A percentile compares a stretch with the other conserved stretches of the same genome.
These are phyloP conservation scores for Drosophila pectinifera DNA, from an alignment of 1,140 invertebrate species.

Conservation along the genomic window DNA sequence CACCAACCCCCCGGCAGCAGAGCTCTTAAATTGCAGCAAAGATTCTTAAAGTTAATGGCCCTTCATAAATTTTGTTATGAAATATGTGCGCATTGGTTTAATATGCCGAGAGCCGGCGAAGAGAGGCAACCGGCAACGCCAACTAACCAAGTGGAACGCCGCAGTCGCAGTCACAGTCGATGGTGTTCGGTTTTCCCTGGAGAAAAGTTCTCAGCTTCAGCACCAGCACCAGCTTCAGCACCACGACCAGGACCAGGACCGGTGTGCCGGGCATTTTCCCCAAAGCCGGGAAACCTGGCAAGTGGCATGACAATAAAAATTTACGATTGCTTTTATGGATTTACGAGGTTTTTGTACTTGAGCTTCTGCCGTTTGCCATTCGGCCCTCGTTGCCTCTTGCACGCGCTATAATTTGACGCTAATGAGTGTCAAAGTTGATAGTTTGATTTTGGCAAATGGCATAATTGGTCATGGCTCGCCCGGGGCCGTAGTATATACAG, in stretches of 20 bases:
- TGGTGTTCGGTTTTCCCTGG: slow-evolving; percentile 68
- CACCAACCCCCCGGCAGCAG: not conserved
- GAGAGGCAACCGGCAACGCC: slow-evolving; percentile 20
- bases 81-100: slow-evolving; percentile 78
- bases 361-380: slow-evolving; percentile 27
- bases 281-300: slow-evolving; percentile 41
- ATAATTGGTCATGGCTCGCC: slow-evolving; percentile 47
- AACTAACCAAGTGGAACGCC: slow-evolving; percentile 52
- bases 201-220: slow-evolving; percentile 77
- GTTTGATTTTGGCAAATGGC: slow-evolving; percentile 76
- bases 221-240: not conserved
- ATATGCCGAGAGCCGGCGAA: slow-evolving; percentile 57
- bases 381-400: slow-evolving; percentile 16
- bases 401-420: slow-evolving; percentile 76
- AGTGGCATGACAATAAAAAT: slow-evolving; percentile 83
- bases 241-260: not conserved
- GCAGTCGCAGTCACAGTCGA: slow-evolving; percentile 26
- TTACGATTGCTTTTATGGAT: slow-evolving; percentile 83
- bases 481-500: not conserved
- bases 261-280: slow-evolving; percentile 31
- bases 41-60: slow-evolving; percentile 83
- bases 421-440: slow-evolving; percentile 82
- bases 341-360: slow-evolving; percentile 72
- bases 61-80: slow-evolving; percentile 83
- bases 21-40: slow-evolving; percentile 73